A percentile compares a stretch with the other conserved stretches of the same genome.
These are phyloP conservation scores for Nymphalis c-album DNA, from an alignment of 2,888 invertebrate species.

Conservation along the genomic window DNA sequence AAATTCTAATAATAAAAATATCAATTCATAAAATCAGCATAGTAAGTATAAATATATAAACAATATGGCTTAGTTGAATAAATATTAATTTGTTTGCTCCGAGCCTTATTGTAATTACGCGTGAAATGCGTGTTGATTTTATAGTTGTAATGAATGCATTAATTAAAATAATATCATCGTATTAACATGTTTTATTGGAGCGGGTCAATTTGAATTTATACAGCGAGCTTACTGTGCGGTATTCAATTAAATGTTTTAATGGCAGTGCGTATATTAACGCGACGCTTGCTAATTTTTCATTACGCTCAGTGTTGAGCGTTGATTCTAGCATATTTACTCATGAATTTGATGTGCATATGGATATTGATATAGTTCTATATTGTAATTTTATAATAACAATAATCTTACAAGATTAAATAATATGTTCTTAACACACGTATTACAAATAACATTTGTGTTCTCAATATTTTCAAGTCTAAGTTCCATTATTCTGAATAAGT, in stretches of 20 bases:
- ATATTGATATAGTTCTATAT: too few relatives aligned
- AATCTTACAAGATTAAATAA: too few relatives aligned
- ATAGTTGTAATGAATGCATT: slow-evolving; percentile 9
- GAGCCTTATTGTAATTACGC: not conserved
- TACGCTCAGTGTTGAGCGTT: not conserved
- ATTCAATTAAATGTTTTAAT: slow-evolving; percentile 2
- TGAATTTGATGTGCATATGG: too few relatives aligned
- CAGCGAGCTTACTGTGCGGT: not conserved
- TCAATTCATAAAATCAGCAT: too few relatives aligned
- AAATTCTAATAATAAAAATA: too few relatives aligned
- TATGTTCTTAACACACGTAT: too few relatives aligned
- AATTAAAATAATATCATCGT: slow-evolving; percentile 9
- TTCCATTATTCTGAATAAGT: too few relatives aligned
- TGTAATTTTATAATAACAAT: too few relatives aligned
- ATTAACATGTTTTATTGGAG: slow-evolving; percentile 5
- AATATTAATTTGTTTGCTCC: slow-evolving; percentile 1
- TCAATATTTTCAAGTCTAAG: too few relatives aligned
- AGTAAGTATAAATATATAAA: not conserved
- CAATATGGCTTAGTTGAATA: not conserved
- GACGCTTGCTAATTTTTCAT: not conserved
- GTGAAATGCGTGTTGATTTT: slow-evolving; percentile 7
- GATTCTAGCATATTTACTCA: too few relatives aligned
- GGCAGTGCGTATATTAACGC: not conserved
- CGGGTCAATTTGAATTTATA: slow-evolving; percentile 4
- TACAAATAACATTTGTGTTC: too few relatives aligned